Percentiles rank a stretch among this genome's conserved stretches.
These are phyloP conservation scores for Agapostemon virescens DNA, from an alignment of 2,888 invertebrate species.

Conservation along the genomic window DNA sequence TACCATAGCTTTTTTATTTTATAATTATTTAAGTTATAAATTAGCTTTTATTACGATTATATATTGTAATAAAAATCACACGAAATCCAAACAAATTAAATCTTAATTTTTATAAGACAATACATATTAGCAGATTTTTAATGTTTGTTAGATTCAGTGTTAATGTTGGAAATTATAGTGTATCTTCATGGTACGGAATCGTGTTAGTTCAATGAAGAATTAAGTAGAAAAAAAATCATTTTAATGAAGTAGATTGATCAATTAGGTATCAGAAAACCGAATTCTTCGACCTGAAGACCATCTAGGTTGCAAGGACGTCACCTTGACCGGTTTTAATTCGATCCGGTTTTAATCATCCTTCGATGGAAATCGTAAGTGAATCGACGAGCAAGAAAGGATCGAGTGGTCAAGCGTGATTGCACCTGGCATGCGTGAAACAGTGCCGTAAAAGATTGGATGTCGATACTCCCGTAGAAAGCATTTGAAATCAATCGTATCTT, in stretches of 20 bases:
- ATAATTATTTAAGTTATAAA: too few species aligned
- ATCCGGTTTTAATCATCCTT: slow-evolving; percentile 65
- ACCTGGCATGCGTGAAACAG: slow-evolving; percentile 29
- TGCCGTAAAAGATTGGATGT: slow-evolving; percentile 27
- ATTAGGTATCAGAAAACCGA: slow-evolving; percentile 28
- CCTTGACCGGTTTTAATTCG: slow-evolving; percentile 60
- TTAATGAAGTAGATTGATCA: slow-evolving; percentile 19
- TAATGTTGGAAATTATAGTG: background rate
- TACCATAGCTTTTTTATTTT: too few species aligned
- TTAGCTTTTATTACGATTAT: too few species aligned
- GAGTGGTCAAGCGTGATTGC: slow-evolving; percentile 28
- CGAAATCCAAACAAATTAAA: too few species aligned
- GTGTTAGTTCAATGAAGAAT: background rate
- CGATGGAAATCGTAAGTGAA: slow-evolving; percentile 60
- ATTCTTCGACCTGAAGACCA: slow-evolving; percentile 48
- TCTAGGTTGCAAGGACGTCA: slow-evolving; percentile 60
- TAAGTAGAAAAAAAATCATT: slow-evolving; percentile 31
- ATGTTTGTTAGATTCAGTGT: too few species aligned
- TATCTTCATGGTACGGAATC: background rate
- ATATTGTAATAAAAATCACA: too few species aligned
- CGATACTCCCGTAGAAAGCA: slow-evolving; percentile 28
- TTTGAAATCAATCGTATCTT: background rate
- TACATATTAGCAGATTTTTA: too few species aligned
- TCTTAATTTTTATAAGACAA: too few species aligned
- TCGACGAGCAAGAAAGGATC: slow-evolving; percentile 41